These are phyloP conservation scores for Caenorhabditis wallacei DNA, from an alignment of 2,888 invertebrate species.

Conservation along the genomic window DNA sequence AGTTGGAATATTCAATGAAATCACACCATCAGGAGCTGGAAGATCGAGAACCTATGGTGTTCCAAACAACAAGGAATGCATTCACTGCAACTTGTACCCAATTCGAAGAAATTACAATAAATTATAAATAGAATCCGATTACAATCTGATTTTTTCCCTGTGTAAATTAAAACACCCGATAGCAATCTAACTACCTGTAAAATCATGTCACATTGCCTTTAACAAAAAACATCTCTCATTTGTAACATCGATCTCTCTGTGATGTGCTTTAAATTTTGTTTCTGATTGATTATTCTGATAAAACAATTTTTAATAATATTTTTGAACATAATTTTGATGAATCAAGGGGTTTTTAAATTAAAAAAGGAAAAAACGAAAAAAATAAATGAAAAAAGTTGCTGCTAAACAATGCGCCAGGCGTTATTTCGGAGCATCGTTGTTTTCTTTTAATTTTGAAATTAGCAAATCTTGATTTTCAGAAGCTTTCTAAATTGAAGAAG, in stretches of 20 bases:
- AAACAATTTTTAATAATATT: too few species aligned
- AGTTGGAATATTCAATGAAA: slow-evolving; percentile 69
- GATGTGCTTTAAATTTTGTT: too few species aligned
- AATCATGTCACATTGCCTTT: too few species aligned
- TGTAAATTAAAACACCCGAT: too few species aligned
- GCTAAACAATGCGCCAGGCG: slow-evolving; percentile 9
- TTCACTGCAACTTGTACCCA: slow-evolving; percentile 80
- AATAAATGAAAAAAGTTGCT: not conserved
- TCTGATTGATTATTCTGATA: too few species aligned
- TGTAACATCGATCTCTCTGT: too few species aligned
- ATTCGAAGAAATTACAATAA: not conserved
- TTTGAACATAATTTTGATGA: too few species aligned
- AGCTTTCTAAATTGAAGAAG: not conserved
- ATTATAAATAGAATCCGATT: not conserved
- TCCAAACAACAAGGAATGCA: slow-evolving; percentile 81
- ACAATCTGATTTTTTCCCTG: not conserved
- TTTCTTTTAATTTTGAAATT: not conserved
- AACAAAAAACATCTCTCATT: too few species aligned
- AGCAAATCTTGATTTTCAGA: not conserved
- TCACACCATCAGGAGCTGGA: slow-evolving; percentile 74
- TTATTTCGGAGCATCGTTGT: slow-evolving; percentile 35
- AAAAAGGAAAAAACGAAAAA: not conserved
- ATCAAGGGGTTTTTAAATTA: not conserved
- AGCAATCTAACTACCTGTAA: too few species aligned
- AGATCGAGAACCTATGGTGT: slow-evolving; percentile 76